phyloP scores from a whole-genome alignment of 1,140 invertebrate genomes.

The Hylaeus anthracinus region DNA sequence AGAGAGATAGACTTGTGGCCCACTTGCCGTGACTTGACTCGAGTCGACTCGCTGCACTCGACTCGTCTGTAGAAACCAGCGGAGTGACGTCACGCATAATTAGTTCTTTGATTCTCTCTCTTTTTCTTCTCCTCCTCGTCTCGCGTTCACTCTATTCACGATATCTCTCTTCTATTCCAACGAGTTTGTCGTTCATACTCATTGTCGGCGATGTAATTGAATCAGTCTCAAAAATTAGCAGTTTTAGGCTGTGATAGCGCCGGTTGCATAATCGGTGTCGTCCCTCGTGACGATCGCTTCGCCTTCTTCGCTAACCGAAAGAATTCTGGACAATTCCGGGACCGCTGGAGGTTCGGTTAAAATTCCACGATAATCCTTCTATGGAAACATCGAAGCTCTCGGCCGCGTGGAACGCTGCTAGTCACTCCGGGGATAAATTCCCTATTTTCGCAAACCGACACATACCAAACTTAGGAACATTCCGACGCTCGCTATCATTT shows the following conservation, averaged over 20 bases:
- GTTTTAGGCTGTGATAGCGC: conserved; percentile 28
- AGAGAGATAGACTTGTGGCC: conserved; percentile 42
- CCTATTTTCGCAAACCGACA: neutral
- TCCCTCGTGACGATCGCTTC: too few species aligned
- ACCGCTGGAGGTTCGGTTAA: neutral
- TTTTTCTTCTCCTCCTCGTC: conserved; percentile 1
- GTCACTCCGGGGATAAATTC: neutral
- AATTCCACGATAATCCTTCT: neutral
- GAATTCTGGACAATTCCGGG: neutral
- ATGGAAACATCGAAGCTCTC: too few species aligned
- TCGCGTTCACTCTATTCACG: neutral
- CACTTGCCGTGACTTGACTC: conserved; percentile 63
- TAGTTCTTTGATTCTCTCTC: conserved; percentile 75
- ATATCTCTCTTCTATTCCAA: conserved; percentile 14
- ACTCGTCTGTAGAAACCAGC: conserved; percentile 73
- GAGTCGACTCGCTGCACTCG: conserved; percentile 54
- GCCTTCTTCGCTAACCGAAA: too few species aligned
- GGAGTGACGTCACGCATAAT: conserved; percentile 79
- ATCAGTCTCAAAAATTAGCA: conserved; percentile 21
- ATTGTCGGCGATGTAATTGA: conserved; percentile 50
- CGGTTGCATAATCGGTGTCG: conserved; percentile 20
- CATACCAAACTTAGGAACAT: neutral
- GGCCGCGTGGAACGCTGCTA: too few species aligned
- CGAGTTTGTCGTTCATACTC: conserved; percentile 26
- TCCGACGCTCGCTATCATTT: neutral